Conservation (phyloP, 1,140 invertebrate species). For the Macrosteles quadrilineatus region DNA sequence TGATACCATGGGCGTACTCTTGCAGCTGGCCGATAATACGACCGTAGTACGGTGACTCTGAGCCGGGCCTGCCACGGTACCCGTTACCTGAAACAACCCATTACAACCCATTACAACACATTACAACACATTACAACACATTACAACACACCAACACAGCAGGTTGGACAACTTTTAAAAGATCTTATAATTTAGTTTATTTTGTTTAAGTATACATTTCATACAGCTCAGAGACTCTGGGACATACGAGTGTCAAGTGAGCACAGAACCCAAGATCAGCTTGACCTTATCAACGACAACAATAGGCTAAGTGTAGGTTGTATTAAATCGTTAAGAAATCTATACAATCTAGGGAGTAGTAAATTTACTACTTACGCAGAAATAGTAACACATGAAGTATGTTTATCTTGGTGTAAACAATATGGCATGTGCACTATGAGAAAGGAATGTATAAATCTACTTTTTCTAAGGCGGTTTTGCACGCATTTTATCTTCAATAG, state of each 20-base stretch:
- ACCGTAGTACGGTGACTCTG: conserved; percentile 70
- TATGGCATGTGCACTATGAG: too few species aligned
- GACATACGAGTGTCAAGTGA: conserved; percentile 84
- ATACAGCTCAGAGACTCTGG: conserved; percentile 68
- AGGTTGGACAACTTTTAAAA: not conserved
- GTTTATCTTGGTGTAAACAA: too few species aligned
- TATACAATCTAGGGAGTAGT: too few species aligned
- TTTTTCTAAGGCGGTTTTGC: too few species aligned
- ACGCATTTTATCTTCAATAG: too few species aligned
- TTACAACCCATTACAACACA: not conserved
- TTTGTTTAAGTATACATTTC: not conserved
- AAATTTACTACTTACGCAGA: too few species aligned
- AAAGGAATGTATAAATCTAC: too few species aligned
- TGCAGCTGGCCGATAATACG: conserved; percentile 66
- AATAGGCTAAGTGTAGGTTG: too few species aligned
- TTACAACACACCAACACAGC: not conserved
- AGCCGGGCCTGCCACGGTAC: conserved; percentile 49
- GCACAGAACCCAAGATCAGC: conserved; percentile 83
- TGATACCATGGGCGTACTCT: conserved; percentile 72
- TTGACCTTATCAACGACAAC: conserved; percentile 61
- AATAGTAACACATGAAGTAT: too few species aligned
- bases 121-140: not conserved
- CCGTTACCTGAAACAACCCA: conserved; percentile 3
- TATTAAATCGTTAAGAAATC: too few species aligned
- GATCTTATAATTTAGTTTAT: not conserved